Evolutionary conservation across 2,888 invertebrate species (phyloP), one percentile per base, ranked within the genome.

Genomic region (Xylota sylvarum): DNA sequence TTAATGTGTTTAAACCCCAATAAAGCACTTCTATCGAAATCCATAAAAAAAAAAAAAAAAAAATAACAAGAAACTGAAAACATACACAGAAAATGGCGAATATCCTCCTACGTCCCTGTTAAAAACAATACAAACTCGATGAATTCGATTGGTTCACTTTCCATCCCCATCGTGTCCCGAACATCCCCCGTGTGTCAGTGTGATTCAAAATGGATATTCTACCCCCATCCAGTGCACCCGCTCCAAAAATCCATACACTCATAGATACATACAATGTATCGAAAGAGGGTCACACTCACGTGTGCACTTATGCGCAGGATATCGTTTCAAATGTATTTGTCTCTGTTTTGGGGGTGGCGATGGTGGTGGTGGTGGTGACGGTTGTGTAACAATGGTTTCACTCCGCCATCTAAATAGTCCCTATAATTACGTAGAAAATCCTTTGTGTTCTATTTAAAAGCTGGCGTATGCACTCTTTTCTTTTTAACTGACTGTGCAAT

Each of bases 221-320:
- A 52, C 35, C 64, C 48, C 37, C 74, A 27, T 27, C 30, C 23
- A 23, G 23, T 23, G 23, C 23, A 48, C 64, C 23, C 55, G 48
- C 73, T 85, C 64, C 55, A 50, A 56, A 64, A 43, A 19, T 37
- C 50, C 58, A 23, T 50, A 12, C 23, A 23, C 55, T 56, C 67
- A 32, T 60, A 46, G 17, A 32, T 70, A 30, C 19, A 73, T 58
- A 82, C 73, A 77, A 81, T 78, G 86, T 86, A 86, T 86, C 86
- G 86, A 86, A 86, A 86, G 86, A 82, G 86, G 86, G 86, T 86
- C 86, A 86, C 73, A 86, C 58, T 86, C 67, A 73, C 69, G 72
- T 82, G 73, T 69, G 86, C 82, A 82, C 73, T 82, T 86, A 78
- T 86, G 86, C 82, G 86, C 86, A 86, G 86, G 76, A 82, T 86